A percentile compares a stretch with the other conserved stretches of the same genome.
Evolutionary conservation across 1,140 invertebrate species (phyloP).

Genomic region (Reticulitermes speratus): DNA sequence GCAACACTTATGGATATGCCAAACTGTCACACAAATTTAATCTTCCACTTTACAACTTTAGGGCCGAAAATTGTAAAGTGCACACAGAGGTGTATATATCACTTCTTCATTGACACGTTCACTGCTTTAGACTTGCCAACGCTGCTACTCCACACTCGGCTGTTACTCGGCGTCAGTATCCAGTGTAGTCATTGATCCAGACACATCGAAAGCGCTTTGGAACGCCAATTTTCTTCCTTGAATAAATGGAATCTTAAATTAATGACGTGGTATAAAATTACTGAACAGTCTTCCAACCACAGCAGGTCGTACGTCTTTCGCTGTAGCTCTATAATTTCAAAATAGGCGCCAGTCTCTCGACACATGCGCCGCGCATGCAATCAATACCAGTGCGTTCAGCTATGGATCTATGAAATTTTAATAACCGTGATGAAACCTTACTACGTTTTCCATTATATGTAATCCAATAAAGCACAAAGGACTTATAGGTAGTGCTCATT

Average conservation of each 20-base stretch:
- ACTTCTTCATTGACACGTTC: not conserved
- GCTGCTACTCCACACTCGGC: not conserved
- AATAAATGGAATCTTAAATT: not conserved
- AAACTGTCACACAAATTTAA: not conserved
- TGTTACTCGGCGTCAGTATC: not conserved
- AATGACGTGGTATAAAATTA: not conserved
- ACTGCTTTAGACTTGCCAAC: not conserved
- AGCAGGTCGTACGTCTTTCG: not conserved
- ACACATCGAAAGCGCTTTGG: not conserved
- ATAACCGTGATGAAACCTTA: no score
- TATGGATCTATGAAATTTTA: not conserved
- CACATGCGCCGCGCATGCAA: not conserved
- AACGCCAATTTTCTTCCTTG: not conserved
- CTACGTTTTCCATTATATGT: no score
- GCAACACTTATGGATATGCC: not conserved
- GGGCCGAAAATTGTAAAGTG: conserved; percentile 31
- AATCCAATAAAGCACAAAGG: no score
- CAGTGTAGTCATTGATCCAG: not conserved
- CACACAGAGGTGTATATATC: no score
- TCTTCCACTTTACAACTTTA: conserved; percentile 29
- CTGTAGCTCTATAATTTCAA: not conserved
- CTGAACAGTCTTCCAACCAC: not conserved
- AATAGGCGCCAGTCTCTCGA: not conserved
- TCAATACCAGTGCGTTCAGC: not conserved
- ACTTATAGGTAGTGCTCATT: no score